phyloP scores from a whole-genome alignment of 2,797 vertebrate genomes.

The Sphaeramia orbicularis region DNA sequence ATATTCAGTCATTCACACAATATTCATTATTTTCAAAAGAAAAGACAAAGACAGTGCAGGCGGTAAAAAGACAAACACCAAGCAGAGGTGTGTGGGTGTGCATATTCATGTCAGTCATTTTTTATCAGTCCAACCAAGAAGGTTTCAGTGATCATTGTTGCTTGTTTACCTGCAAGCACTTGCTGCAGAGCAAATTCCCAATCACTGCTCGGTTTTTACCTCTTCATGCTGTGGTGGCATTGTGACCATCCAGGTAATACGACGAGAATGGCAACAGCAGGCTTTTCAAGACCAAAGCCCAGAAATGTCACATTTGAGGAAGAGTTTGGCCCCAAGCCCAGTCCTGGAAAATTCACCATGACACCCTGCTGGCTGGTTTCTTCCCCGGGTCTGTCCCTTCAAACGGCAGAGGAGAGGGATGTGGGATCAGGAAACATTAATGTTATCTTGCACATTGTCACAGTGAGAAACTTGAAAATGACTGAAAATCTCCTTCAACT shows the following conservation, averaged over 20 bases:
- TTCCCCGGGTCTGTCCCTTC: constrained; percentile 53
- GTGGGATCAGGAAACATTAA: constrained; percentile 53
- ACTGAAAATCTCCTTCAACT: constrained; percentile 21
- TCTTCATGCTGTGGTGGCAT: constrained; percentile 57
- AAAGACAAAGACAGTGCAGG: background rate
- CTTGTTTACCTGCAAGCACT: constrained; percentile 26
- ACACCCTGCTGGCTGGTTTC: constrained; percentile 68
- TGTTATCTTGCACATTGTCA: constrained; percentile 52
- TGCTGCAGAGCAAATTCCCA: constrained; percentile 22
- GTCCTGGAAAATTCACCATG: constrained; percentile 66
- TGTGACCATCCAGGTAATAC: constrained; percentile 64
- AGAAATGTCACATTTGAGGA: constrained; percentile 76
- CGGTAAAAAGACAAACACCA: background rate
- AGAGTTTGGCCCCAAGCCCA: constrained; percentile 70
- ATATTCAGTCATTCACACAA: background rate
- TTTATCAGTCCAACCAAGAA: constrained; percentile 19
- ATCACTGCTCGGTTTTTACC: constrained; percentile 54
- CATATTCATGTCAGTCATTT: constrained; percentile 15
- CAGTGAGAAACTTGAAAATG: constrained; percentile 46
- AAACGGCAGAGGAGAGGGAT: constrained; percentile 43
- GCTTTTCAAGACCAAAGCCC: constrained; percentile 70
- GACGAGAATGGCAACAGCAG: constrained; percentile 73
- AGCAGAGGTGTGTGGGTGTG: background rate
- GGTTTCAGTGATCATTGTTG: constrained; percentile 25
- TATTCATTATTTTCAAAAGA: background rate